Evolutionary conservation across 2,888 invertebrate genomes (phyloP).

Genomic region (Syritta pipiens): DNA sequence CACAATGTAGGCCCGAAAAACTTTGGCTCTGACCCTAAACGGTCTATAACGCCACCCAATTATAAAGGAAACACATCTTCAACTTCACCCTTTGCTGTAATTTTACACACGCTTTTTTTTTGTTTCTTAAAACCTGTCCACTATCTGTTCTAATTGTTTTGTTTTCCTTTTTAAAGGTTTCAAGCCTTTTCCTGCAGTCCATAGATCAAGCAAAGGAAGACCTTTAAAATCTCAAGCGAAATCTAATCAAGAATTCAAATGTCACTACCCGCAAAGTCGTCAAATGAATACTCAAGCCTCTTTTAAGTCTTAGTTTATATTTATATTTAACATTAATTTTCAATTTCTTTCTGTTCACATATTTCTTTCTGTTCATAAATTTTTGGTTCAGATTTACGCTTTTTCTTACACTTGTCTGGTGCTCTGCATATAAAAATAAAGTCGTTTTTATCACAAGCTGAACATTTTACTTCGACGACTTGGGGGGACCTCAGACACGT

Average conservation of each 20-base stretch:
- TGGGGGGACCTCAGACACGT: too few species aligned
- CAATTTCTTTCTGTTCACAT: neutral
- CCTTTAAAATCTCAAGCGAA: neutral
- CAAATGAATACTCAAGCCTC: conserved; percentile 1
- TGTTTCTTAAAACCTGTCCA: neutral
- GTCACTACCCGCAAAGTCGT: neutral
- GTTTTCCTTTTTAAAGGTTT: conserved; percentile 28
- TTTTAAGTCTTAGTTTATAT: neutral
- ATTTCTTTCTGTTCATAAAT: too few species aligned
- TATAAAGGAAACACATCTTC: too few species aligned
- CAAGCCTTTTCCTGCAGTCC: neutral
- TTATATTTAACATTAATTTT: neutral
- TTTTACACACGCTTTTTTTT: neutral
- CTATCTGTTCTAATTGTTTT: neutral
- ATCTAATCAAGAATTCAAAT: neutral
- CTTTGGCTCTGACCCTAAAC: too few species aligned
- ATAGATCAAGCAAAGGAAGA: conserved; percentile 5
- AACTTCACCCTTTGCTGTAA: too few species aligned
- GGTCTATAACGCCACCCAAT: too few species aligned
- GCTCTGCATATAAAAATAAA: too few species aligned
- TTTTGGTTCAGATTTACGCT: too few species aligned
- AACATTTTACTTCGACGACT: too few species aligned
- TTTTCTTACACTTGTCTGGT: too few species aligned
- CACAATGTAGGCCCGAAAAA: too few species aligned
- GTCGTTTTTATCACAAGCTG: too few species aligned